Conservation (phyloP, 2,797 vertebrate species). For the Gallirallus australis region DNA sequence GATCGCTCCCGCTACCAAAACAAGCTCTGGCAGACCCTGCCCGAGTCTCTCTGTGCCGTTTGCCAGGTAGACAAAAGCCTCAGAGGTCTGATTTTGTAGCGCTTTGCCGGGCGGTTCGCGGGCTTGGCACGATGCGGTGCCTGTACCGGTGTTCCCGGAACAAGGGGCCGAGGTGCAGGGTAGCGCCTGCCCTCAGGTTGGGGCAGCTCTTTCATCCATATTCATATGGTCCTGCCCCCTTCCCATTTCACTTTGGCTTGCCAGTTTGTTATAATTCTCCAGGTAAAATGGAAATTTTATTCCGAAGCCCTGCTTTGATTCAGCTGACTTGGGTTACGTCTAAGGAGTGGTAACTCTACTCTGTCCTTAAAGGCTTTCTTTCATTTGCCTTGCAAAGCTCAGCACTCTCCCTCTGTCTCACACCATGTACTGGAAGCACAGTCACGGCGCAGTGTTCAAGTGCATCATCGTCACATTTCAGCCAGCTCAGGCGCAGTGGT, state of each 20-base stretch:
- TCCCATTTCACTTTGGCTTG: neutral
- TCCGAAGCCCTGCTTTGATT: neutral
- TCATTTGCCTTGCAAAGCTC: conserved; percentile 37
- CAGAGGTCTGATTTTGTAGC: rapidly evolving
- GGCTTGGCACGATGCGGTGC: neutral
- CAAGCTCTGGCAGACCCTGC: neutral
- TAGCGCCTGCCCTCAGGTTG: neutral
- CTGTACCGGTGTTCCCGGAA: rapidly evolving
- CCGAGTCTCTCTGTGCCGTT: neutral
- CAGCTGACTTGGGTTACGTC: neutral
- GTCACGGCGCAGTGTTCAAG: neutral
- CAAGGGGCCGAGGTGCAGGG: rapidly evolving
- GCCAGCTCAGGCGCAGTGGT: neutral
- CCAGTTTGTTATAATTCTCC: neutral
- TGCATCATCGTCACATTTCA: neutral
- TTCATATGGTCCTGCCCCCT: neutral
- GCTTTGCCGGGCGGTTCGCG: rapidly evolving
- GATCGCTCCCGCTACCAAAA: neutral
- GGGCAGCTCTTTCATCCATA: rapidly evolving
- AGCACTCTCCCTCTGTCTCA: neutral
- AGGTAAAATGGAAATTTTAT: neutral
- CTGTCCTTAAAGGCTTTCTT: conserved; percentile 25
- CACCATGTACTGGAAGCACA: rapidly evolving
- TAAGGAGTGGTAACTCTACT: conserved; percentile 23
- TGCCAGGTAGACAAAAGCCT: neutral